Conservation (phyloP, 2,113 vertebrate genomes). For the Oophaga pumilio region DNA sequence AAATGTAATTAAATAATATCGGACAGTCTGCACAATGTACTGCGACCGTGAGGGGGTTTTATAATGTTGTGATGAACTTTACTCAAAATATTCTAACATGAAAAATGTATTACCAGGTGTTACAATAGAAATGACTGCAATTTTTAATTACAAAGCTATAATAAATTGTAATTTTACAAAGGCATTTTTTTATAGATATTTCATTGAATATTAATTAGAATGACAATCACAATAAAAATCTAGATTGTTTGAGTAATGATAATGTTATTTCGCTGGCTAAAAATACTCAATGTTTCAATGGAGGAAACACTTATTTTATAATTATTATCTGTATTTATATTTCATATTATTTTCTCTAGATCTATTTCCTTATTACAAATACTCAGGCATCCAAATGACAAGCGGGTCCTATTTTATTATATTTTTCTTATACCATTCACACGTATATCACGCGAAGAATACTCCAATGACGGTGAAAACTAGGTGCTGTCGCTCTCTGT, state of each 20-base stretch:
- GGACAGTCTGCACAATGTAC: neutral
- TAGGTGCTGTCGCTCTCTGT: constrained; percentile 18
- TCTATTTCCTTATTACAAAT: neutral
- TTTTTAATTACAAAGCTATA: neutral
- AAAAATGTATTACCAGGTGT: neutral
- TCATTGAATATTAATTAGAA: neutral
- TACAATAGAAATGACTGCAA: neutral
- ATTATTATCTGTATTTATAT: neutral
- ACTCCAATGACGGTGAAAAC: neutral
- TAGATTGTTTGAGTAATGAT: neutral
- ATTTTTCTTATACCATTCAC: neutral
- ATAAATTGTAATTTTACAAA: neutral
- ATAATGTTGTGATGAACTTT: neutral
- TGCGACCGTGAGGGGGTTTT: neutral
- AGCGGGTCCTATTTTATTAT: neutral
- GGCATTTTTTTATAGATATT: neutral
- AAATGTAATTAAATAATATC: neutral
- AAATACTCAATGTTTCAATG: neutral
- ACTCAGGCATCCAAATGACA: neutral
- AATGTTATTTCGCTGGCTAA: neutral
- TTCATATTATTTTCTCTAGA: neutral
- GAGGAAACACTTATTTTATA: neutral
- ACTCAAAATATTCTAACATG: neutral
- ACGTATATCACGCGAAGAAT: neutral
- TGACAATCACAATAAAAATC: neutral